Conservation (phyloP, 2,888 invertebrate species). For the Calameuta pallipes region DNA sequence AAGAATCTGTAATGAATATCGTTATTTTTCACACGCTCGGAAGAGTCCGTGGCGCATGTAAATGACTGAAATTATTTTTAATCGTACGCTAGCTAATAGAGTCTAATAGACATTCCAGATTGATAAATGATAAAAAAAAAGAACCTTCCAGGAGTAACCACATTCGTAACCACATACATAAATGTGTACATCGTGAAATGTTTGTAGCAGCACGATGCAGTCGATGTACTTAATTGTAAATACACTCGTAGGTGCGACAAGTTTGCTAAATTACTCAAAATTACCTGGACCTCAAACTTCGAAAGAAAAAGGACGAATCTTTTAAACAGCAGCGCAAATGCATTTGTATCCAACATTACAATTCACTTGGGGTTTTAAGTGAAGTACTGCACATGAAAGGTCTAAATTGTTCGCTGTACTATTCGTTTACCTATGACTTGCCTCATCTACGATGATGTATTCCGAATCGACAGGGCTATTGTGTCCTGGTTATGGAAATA, state of each 20-base stretch:
- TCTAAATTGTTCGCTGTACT: not conserved
- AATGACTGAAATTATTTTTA: constrained; percentile 56
- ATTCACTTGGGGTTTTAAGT: not conserved
- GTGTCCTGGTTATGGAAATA: not conserved
- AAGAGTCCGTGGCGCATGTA: constrained; percentile 48
- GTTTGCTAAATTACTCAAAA: not conserved
- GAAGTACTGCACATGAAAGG: not conserved
- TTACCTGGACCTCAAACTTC: not conserved
- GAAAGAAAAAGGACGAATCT: not conserved
- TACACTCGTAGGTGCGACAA: not conserved
- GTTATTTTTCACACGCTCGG: constrained; percentile 29
- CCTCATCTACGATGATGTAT: constrained; percentile 2
- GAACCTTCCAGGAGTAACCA: constrained; percentile 13
- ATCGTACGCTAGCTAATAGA: constrained; percentile 45
- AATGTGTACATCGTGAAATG: constrained; percentile 34
- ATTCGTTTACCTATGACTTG: not conserved
- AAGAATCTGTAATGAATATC: not conserved
- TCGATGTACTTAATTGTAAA: constrained; percentile 34
- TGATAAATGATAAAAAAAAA: constrained; percentile 25
- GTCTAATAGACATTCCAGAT: constrained; percentile 49
- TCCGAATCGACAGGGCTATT: not conserved
- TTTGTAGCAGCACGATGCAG: constrained; percentile 42
- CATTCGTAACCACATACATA: constrained; percentile 35
- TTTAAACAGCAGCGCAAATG: not conserved
- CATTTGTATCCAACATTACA: not conserved